Evolutionary conservation across 2,113 vertebrate genomes (phyloP).

Genomic region (Pholis gunnellus): DNA sequence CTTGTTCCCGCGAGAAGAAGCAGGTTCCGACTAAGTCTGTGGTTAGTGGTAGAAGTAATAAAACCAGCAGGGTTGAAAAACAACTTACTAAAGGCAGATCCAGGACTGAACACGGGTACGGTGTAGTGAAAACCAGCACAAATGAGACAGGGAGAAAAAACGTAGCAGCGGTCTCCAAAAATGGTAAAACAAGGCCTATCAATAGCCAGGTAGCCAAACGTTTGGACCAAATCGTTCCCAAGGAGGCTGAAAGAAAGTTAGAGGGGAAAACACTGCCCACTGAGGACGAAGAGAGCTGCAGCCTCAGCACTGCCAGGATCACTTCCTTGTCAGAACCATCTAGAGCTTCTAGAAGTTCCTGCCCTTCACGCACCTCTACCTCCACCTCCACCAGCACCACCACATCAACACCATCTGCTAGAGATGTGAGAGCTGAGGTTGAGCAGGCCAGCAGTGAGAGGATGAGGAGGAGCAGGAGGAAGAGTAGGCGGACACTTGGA

Average conservation of each 20-base stretch:
- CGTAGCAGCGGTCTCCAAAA: slow-evolving; percentile 86
- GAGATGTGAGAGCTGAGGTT: slow-evolving; percentile 97
- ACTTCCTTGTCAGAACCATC: slow-evolving; percentile 93
- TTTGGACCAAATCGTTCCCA: slow-evolving; percentile 86
- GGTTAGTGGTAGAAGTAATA: slow-evolving; percentile 83
- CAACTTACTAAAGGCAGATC: slow-evolving; percentile 87
- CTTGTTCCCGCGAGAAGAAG: slow-evolving; percentile 77
- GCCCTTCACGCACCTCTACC: slow-evolving; percentile 78
- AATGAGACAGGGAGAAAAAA: slow-evolving; percentile 85
- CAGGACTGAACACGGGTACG: slow-evolving; percentile 70
- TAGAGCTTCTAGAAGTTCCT: slow-evolving; percentile 81
- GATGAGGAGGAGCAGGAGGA: slow-evolving; percentile 95
- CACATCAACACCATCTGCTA: slow-evolving; percentile 94
- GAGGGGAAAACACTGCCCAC: slow-evolving; percentile 90
- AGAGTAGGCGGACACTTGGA: slow-evolving; percentile 95
- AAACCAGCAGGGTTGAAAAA: slow-evolving; percentile 81
- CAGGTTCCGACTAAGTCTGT: slow-evolving; percentile 77
- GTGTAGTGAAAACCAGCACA: slow-evolving; percentile 60
- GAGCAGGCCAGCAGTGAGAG: slow-evolving; percentile 94
- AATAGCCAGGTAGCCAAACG: slow-evolving; percentile 89
- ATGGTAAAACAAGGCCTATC: slow-evolving; percentile 87
- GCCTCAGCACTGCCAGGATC: slow-evolving; percentile 91
- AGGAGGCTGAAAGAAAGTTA: slow-evolving; percentile 91
- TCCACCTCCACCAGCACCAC: slow-evolving; percentile 74
- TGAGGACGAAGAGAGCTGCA: slow-evolving; percentile 86